phyloP scores from a whole-genome alignment of 2,113 vertebrate genomes.

The Neodon shergylaensis region DNA sequence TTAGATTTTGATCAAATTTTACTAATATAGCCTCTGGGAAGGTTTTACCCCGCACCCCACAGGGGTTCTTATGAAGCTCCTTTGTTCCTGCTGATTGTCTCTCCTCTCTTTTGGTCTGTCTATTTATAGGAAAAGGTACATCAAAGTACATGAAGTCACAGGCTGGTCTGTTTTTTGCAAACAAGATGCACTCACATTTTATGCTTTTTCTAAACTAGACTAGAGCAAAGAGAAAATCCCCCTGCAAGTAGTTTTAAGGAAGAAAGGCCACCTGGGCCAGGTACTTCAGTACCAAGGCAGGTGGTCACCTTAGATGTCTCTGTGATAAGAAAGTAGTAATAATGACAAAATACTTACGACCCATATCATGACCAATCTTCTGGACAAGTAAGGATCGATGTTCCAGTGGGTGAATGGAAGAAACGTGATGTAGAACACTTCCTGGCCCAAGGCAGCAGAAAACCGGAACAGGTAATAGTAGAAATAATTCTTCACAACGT shows the following conservation, averaged over 20 bases:
- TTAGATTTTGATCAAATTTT: not conserved
- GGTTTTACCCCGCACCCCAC: not conserved
- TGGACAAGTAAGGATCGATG: slow-evolving; percentile 92
- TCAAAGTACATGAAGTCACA: not conserved
- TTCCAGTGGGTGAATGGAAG: slow-evolving; percentile 95
- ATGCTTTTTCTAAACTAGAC: slow-evolving; percentile 22
- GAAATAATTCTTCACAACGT: slow-evolving; percentile 92
- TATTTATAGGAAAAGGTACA: no score
- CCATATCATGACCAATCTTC: slow-evolving; percentile 95
- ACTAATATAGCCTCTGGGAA: not conserved
- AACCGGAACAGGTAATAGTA: slow-evolving; percentile 94
- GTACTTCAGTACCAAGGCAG: not conserved
- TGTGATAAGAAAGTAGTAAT: not conserved
- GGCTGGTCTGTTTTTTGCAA: not conserved
- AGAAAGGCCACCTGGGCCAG: not conserved
- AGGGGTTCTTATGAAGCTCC: not conserved
- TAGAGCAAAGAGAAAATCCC: not conserved
- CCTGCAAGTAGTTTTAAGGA: not conserved
- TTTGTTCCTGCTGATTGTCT: not conserved
- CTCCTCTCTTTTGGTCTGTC: not conserved
- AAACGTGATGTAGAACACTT: slow-evolving; percentile 96
- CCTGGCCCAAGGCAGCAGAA: slow-evolving; percentile 93
- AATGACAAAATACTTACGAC: slow-evolving; percentile 86
- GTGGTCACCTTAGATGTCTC: not conserved
- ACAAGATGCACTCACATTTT: not conserved